Evolutionary conservation across 2,113 vertebrate genomes (phyloP).

Genomic region (Crotalus helleri): DNA sequence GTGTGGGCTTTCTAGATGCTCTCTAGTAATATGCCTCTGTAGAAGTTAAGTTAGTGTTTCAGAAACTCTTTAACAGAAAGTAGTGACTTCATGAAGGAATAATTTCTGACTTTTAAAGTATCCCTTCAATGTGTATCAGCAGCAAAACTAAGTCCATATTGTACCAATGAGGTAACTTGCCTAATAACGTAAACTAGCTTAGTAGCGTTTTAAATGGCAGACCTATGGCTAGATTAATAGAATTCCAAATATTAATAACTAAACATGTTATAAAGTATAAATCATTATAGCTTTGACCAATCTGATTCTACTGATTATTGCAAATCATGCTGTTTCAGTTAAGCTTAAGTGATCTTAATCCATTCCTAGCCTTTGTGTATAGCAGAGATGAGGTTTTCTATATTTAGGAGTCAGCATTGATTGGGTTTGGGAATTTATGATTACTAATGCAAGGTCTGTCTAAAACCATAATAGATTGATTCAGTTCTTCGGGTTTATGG

Average conservation of each 20-base stretch:
- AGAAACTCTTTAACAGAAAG: neutral
- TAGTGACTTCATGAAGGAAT: neutral
- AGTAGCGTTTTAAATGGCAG: neutral
- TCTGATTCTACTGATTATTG: neutral
- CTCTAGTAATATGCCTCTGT: neutral
- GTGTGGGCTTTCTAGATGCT: neutral
- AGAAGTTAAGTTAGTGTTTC: neutral
- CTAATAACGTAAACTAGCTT: neutral
- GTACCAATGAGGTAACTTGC: neutral
- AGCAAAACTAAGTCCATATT: neutral
- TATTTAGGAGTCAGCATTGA: neutral
- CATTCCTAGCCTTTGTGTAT: neutral
- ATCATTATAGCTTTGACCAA: neutral
- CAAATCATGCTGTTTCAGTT: constrained; percentile 2
- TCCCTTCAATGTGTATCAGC: neutral
- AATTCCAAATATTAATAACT: neutral
- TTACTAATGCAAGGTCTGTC: neutral
- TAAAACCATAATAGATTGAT: neutral
- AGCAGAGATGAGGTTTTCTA: neutral
- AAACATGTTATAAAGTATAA: neutral
- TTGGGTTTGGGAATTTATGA: neutral
- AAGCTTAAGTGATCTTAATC: constrained; percentile 2
- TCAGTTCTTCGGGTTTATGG: constrained; percentile 6
- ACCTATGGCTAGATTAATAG: neutral
- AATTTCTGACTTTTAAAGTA: neutral